These are phyloP conservation scores for Strix aluco DNA, from an alignment of 2,113 vertebrate genomes.

Conservation along the genomic window DNA sequence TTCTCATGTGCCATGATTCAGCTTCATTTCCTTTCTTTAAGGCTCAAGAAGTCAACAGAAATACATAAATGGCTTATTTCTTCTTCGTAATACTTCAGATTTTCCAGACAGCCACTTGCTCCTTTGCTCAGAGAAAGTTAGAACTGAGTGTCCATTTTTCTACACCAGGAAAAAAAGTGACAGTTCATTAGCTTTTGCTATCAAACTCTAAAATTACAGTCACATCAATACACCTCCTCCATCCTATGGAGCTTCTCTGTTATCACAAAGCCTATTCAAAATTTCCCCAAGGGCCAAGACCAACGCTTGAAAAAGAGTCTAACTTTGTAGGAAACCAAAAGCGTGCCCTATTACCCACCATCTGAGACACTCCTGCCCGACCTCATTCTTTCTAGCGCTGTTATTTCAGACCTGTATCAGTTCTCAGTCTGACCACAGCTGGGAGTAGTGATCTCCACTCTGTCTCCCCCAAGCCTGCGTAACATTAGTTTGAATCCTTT, in stretches of 20 bases:
- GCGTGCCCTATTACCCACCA: constrained; percentile 34
- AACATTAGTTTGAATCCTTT: constrained; percentile 4
- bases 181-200: constrained; percentile 3
- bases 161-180: not conserved
- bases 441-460: constrained; percentile 55
- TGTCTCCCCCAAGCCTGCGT: not conserved
- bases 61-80: not conserved
- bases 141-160: not conserved
- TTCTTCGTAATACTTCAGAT: not conserved
- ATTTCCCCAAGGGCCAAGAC: constrained; percentile 71
- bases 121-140: not conserved
- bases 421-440: constrained; percentile 6
- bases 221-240: constrained; percentile 15
- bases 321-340: constrained; percentile 73
- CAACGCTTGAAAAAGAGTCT: constrained; percentile 65
- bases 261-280: constrained; percentile 63
- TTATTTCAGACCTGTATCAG: constrained; percentile 34
- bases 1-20: not conserved
- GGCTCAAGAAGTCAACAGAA: not conserved
- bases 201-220: constrained; percentile 25
- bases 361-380: constrained; percentile 3
- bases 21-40: not conserved
- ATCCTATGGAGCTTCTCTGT: not conserved
- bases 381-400: constrained; percentile 17
- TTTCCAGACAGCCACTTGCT: not conserved